Conservation (phyloP, 2,797 vertebrate species). For the Knipowitschia caucasica region DNA sequence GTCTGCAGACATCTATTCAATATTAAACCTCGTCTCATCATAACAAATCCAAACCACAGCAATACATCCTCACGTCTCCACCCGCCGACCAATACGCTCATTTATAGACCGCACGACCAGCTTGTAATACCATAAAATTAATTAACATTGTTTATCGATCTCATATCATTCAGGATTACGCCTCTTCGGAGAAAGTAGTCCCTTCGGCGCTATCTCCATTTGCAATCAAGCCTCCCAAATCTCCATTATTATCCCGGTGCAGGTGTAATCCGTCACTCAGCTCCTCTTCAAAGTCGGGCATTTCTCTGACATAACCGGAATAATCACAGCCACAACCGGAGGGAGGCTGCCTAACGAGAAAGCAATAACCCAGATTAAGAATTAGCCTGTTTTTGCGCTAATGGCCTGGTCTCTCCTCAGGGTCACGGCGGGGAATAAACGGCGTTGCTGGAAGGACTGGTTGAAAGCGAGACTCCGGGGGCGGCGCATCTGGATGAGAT, state of each 20-base stretch:
- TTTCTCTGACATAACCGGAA: constrained; percentile 68
- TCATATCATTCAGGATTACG: constrained; percentile 41
- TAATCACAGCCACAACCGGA: constrained; percentile 72
- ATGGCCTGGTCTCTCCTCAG: constrained; percentile 34
- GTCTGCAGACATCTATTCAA: not conserved
- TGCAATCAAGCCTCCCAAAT: constrained; percentile 64
- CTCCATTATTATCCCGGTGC: constrained; percentile 62
- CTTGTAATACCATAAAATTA: constrained; percentile 28
- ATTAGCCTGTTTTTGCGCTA: constrained; percentile 61
- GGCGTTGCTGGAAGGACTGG: constrained; percentile 33
- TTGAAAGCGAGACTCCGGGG: constrained; percentile 12
- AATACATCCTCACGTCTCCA: not conserved
- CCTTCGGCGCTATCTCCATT: constrained; percentile 42
- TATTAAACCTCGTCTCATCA: not conserved
- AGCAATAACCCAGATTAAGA: constrained; percentile 73
- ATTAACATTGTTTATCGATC: constrained; percentile 52
- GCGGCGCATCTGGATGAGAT: constrained; percentile 1
- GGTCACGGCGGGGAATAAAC: not conserved
- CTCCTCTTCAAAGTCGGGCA: constrained; percentile 72
- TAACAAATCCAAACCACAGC: not conserved
- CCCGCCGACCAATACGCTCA: not conserved
- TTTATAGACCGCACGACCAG: constrained; percentile 1
- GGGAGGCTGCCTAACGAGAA: constrained; percentile 65
- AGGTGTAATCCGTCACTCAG: constrained; percentile 66
- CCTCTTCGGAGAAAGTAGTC: constrained; percentile 19